Evolutionary conservation across 2,113 vertebrate species (phyloP).

Genomic region (Pao palembangensis): DNA sequence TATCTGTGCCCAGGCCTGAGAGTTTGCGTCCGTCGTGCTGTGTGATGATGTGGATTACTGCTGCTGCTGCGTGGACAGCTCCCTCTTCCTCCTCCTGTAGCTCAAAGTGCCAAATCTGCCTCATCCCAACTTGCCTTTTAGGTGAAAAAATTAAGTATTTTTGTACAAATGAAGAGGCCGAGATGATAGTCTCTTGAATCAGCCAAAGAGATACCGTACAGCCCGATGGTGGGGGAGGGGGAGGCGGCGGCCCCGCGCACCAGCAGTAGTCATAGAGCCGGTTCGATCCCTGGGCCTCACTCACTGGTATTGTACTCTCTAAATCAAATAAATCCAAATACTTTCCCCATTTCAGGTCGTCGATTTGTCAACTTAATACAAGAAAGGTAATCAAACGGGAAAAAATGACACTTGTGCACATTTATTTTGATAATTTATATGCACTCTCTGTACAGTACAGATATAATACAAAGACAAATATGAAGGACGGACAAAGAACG

Average conservation of each 20-base stretch:
- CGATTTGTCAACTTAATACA: constrained; percentile 28
- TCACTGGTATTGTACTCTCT: constrained; percentile 69
- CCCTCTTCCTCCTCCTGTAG: constrained; percentile 42
- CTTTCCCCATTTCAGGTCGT: constrained; percentile 50
- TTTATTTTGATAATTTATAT: constrained; percentile 63
- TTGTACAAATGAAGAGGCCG: constrained; percentile 53
- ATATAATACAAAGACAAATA: constrained; percentile 62
- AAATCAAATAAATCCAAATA: constrained; percentile 71
- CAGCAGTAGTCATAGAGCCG: constrained; percentile 60
- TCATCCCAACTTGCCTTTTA: constrained; percentile 55
- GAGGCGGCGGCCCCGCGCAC: constrained; percentile 56
- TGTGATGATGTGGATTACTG: constrained; percentile 65
- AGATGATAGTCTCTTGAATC: constrained; percentile 45
- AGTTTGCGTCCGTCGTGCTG: constrained; percentile 60
- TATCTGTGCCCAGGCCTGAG: constrained; percentile 35
- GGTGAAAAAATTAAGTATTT: constrained; percentile 58
- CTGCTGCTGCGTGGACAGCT: constrained; percentile 48
- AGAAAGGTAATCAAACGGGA: constrained; percentile 23
- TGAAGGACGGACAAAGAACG: constrained; percentile 46
- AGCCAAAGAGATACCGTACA: constrained; percentile 66
- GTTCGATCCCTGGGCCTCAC: constrained; percentile 27
- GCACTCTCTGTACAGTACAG: constrained; percentile 59
- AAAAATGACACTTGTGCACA: constrained; percentile 30
- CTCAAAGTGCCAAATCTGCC: constrained; percentile 60
- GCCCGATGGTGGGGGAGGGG: constrained; percentile 48